A percentile compares a stretch with the other conserved stretches of the same genome.
phyloP scores from a whole-genome alignment of 2,113 vertebrate genomes.

The Anser brachyrhynchus region DNA sequence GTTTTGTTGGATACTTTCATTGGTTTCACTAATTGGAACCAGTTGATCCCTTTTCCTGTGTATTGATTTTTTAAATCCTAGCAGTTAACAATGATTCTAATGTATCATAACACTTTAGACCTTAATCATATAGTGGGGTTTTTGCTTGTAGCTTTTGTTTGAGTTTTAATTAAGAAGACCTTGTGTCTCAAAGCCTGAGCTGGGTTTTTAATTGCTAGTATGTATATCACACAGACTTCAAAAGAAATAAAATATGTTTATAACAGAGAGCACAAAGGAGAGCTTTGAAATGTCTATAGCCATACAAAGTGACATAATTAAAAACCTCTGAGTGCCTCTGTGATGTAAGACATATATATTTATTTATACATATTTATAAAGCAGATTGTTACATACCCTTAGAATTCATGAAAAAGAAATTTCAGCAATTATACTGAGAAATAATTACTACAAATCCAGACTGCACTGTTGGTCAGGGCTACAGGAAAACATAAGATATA shows the following conservation, averaged over 20 bases:
- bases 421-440: slow-evolving; percentile 48
- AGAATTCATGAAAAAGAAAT: slow-evolving; percentile 54
- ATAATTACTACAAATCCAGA: slow-evolving; percentile 55
- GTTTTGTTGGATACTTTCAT: slow-evolving; percentile 61
- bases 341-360: slow-evolving; percentile 81
- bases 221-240: slow-evolving; percentile 95
- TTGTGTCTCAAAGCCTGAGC: slow-evolving; percentile 89
- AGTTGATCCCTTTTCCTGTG: slow-evolving; percentile 84
- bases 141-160: slow-evolving; percentile 92
- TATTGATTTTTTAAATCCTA: slow-evolving; percentile 88
- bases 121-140: slow-evolving; percentile 88
- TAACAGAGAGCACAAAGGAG: slow-evolving; percentile 89
- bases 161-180: slow-evolving; percentile 96
- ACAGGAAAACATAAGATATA: slow-evolving; percentile 5
- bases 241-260: slow-evolving; percentile 92
- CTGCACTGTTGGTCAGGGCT: neutral
- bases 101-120: slow-evolving; percentile 92
- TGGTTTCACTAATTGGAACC: slow-evolving; percentile 84
- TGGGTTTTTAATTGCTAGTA: slow-evolving; percentile 93
- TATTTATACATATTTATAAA: slow-evolving; percentile 77
- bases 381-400: slow-evolving; percentile 28
- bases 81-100: slow-evolving; percentile 90
- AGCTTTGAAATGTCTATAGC: slow-evolving; percentile 93
- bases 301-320: slow-evolving; percentile 92
- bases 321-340: slow-evolving; percentile 86